Evolutionary conservation across 2,113 vertebrate species (phyloP).

Genomic region (Capricornis sumatraensis): DNA sequence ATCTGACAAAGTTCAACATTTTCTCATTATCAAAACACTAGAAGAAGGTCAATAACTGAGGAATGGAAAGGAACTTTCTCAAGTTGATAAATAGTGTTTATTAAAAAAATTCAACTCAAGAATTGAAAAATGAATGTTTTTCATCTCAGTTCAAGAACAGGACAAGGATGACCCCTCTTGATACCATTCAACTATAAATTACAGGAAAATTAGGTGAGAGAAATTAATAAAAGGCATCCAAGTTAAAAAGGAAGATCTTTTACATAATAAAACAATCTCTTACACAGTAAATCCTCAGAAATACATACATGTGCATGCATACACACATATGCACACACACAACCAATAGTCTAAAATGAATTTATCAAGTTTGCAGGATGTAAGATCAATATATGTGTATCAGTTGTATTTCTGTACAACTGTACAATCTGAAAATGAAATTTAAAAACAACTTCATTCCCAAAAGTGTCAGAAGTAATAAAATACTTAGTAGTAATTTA

Average conservation of each 20-base stretch:
- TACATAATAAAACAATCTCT: neutral
- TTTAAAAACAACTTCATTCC: neutral
- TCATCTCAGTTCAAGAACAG: neutral
- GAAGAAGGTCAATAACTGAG: neutral
- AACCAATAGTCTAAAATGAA: neutral
- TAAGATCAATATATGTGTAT: neutral
- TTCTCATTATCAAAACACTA: neutral
- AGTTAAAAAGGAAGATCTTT: neutral
- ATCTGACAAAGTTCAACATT: neutral
- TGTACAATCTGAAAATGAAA: neutral
- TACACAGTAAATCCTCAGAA: neutral
- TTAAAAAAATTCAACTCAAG: neutral
- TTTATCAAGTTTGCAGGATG: neutral
- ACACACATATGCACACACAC: neutral
- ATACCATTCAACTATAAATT: neutral
- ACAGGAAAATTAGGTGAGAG: neutral
- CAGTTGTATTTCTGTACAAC: neutral
- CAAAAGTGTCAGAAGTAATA: neutral
- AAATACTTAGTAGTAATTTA: neutral
- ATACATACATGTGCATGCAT: neutral
- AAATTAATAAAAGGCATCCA: neutral
- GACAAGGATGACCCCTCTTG: neutral
- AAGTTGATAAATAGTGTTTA: neutral
- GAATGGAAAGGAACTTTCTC: neutral
- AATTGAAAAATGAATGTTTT: neutral